Base-by-base conservation (phyloP, 2,113 vertebrate genomes). In the Xiphophorus couchianus region DNA sequence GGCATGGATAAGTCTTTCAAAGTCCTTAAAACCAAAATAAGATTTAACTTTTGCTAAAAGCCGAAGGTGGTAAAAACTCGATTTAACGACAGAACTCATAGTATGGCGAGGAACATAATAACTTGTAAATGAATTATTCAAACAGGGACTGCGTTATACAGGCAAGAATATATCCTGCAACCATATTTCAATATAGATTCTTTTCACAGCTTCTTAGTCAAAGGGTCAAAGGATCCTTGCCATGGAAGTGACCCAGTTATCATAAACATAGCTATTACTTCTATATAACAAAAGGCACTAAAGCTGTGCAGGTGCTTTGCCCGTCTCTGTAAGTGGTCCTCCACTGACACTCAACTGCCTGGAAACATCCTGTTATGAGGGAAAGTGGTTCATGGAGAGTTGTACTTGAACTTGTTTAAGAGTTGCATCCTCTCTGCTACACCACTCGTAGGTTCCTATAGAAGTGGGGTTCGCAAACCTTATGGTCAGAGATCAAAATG, bases 271-370 rank as follows among this genome's bases (percentile, higher is more conserved):
- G 31, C 65, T 69, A 73, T 71, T 76, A 68, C 71, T 48, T 37
- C 12, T 61, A 68, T 35, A 29, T 61, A 83, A 77, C 51, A 78
- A 76, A 89, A 79, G 68, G 30, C 68, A 44, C 48, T 61, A 5
- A 64, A 81, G 78, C 70, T 14, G 37, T 28, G 42, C 81, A 74
- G 79, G 75, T 81, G 74, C 82, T 29, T 51, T 54, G 80, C 27
- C 69, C 31, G 81, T 68, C 66, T 37, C 61, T 58, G 63, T 71
- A 70, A 90, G 88, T 83, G 88, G 79, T 71, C 74, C 84, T 90
- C 66, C 69, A 76, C 31, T 31, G 74, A 64, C 83, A 75, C 86
- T 88, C 44, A 1, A 80, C 80, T 72, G 73, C 63, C 73, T 13
- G 85, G 66, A 80, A 84, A 82, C 84, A 48, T 27, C 58, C 58